Evolutionary conservation across 2,797 vertebrate species (phyloP), one percentile per base, ranked within the genome.

Genomic region (Catamblyrhynchus diadema): DNA sequence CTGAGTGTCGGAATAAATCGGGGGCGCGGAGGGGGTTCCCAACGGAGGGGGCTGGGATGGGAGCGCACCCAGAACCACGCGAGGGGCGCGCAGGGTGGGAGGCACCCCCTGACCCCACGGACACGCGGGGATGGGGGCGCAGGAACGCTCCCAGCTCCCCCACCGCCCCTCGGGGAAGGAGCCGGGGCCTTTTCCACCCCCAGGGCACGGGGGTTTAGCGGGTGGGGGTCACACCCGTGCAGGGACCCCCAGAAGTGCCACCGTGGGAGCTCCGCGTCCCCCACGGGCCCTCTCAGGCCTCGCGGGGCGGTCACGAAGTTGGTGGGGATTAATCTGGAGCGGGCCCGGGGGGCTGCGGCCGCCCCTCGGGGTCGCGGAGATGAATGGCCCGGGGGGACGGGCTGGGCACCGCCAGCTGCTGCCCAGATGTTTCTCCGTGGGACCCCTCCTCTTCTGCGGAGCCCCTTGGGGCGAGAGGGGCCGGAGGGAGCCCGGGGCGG

Each of bases 391-490:
- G 50, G 57, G 82, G 81, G 85, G 67, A 5, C 33, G 62, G 57
- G 56, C 16, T 10, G 90, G 92, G 54, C 75, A 28, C 39, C 4
- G 30, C 87, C 95, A 92, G 86, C 81, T 96, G 95, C 65, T 62
- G 86, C 92, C 78, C 92, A 95, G 92, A 82, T 93, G 94, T 93
- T 91, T 27, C 33, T 87, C 79, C 54, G 27, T 60, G 92, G 82
- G 79, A 67, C 28, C 42, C 28, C 20, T 24, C 25, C 12, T 47
- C 30, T 72, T 84, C 44, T 27, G 62, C 7, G 12, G 28, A 64
- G 79, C 50, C 65, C 47, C 62, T 24, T 1, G 71, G 44, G 77
- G 65, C 72, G 8, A 88, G 56, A 4, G n/a, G 50, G 45, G 51
- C 74, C 39, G 37, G 56, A 44, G 41, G 78, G 69, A 27, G 70